Evolutionary conservation across 2,888 invertebrate genomes (phyloP), one percentile per base, ranked within the genome.

Genomic region (Lobophora halterata): DNA sequence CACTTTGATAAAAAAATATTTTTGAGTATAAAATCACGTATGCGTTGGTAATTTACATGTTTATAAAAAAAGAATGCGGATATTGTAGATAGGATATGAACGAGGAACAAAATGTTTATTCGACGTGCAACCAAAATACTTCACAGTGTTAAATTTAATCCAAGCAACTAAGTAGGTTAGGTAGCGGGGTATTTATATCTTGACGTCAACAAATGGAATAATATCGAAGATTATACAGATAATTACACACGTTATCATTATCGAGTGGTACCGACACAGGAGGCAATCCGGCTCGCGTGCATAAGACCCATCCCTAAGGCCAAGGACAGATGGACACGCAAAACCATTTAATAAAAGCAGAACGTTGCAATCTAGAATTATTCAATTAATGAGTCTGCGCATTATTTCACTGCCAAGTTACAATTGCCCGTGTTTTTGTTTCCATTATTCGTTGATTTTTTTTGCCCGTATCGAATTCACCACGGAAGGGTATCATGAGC

Each of bases 281-380:
- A 36, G 24, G 13, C 17, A 13, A 37, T 46, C 36, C 40, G 48
- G 37, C 5, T 50, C 37, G 53, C 53, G 44, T 50, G 50, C 29
- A 24, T 34, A 27, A 50, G 29, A 40, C 34, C 31, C 40, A 66
- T 63, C 57, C 53, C 55, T 64, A 72, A 73, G 73, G 68, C 69
- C 74, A 79, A 77, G 79, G 78, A 60, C 70, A 56, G 46, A 60
- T 55, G 52, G 55, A 60, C 74, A 76, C 66, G 71, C 72, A 60
- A 72, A 68, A 55, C 62, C 59, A 65, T 73, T 72, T 72, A 71
- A 57, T 58, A n/a, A n/a, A n/a, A n/a, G 44, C 44, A 49, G 28
- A 44, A 52, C 52, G 56, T 48, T 55, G 50, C 61, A 47, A 58
- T 51, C 63, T 63, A 53, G 52, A 55, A 63, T 34, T 26, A n/a